A percentile compares a stretch with the other conserved stretches of the same genome.
phyloP scores from a whole-genome alignment of 2,797 vertebrate genomes.

The Morelia viridis region DNA sequence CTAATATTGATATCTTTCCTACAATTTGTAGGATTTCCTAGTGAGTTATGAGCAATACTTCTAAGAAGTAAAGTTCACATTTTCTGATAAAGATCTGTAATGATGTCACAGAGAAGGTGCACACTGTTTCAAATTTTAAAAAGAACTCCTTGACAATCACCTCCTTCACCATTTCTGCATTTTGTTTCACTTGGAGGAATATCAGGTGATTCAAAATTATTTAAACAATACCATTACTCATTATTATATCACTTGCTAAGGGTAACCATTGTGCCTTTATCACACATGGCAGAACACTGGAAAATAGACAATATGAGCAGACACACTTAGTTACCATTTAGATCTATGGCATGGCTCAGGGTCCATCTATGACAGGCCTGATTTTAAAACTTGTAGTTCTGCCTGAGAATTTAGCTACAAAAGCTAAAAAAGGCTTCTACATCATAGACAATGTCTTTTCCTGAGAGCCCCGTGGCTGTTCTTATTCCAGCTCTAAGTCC shows the following conservation, averaged over 20 bases:
- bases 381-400: background rate
- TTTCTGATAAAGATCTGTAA: background rate
- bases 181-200: background rate
- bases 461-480: accelerated
- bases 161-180: background rate
- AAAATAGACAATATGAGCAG: background rate
- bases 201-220: background rate
- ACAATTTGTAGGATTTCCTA: background rate
- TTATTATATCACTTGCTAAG: background rate
- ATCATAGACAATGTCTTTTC: background rate
- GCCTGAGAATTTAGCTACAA: background rate
- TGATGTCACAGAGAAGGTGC: background rate
- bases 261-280: background rate
- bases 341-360: background rate
- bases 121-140: background rate
- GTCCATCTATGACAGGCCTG: background rate
- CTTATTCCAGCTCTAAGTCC: background rate
- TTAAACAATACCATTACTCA: background rate
- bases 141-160: background rate
- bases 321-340: background rate
- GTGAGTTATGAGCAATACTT: background rate
- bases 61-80: background rate
- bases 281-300: background rate
- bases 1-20: background rate
- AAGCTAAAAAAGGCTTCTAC: background rate